phyloP scores from a whole-genome alignment of 2,797 vertebrate genomes.

The Allobates femoralis region DNA sequence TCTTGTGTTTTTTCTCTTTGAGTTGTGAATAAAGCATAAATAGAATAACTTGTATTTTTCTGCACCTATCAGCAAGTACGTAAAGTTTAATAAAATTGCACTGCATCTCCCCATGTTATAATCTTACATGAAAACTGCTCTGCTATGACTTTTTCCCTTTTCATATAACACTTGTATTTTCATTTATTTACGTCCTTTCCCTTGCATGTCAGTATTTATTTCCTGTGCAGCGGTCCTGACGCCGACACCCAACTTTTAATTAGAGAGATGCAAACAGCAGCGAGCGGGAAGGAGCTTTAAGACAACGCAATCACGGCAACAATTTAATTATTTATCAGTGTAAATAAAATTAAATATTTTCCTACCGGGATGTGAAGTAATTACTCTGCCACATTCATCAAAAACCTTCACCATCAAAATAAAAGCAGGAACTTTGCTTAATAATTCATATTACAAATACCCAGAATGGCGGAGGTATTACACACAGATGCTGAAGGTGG shows the following conservation, averaged over 20 bases:
- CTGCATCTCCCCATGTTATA: background rate
- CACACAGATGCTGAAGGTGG: slow-evolving; percentile 82
- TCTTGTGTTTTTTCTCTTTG: no score
- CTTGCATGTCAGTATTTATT: slow-evolving; percentile 72
- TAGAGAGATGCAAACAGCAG: slow-evolving; percentile 80
- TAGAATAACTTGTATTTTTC: no score
- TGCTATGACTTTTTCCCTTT: slow-evolving; percentile 12
- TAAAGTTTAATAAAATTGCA: background rate
- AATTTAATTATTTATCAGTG: slow-evolving; percentile 85
- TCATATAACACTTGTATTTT: slow-evolving; percentile 40
- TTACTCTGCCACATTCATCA: slow-evolving; percentile 87
- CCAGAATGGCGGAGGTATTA: slow-evolving; percentile 81
- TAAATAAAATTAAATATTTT: slow-evolving; percentile 88
- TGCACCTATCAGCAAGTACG: background rate
- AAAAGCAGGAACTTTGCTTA: slow-evolving; percentile 83
- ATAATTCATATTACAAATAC: slow-evolving; percentile 86
- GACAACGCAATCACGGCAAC: slow-evolving; percentile 71
- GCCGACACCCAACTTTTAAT: slow-evolving; percentile 80
- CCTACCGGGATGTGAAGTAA: slow-evolving; percentile 83
- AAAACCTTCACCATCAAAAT: slow-evolving; percentile 84
- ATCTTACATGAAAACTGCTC: slow-evolving; percentile 24
- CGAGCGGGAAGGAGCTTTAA: slow-evolving; percentile 72
- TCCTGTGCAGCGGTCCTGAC: slow-evolving; percentile 71
- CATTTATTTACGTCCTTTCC: slow-evolving; percentile 48
- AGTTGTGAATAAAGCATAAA: no score